Conservation (phyloP, 2,888 invertebrate genomes). For the Oscheius sp. region DNA sequence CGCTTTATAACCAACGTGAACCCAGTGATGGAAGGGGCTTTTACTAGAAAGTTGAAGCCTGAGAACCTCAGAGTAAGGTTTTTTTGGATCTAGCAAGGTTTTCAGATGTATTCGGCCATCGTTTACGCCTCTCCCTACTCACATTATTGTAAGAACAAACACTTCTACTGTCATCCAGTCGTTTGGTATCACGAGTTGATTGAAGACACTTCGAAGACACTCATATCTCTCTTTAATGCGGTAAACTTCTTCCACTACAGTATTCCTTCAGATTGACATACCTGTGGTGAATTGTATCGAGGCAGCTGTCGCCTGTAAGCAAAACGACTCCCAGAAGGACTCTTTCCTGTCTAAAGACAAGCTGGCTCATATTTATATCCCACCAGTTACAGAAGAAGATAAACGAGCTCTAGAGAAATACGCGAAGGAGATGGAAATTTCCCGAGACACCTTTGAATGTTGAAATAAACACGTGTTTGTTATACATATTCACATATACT, state of each 20-base stretch:
- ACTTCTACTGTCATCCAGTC: constrained; percentile 20
- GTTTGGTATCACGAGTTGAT: constrained; percentile 23
- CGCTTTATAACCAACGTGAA: background rate
- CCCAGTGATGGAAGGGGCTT: background rate
- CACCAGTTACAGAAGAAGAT: background rate
- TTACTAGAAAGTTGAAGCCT: constrained; percentile 3
- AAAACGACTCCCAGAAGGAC: constrained; percentile 22
- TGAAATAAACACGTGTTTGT: no score
- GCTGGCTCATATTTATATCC: background rate
- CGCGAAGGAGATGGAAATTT: constrained; percentile 4
- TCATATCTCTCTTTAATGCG: constrained; percentile 4
- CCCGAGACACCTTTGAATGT: background rate
- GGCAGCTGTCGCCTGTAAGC: constrained; percentile 9
- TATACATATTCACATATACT: no score
- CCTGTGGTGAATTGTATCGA: constrained; percentile 6
- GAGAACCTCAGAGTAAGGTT: background rate
- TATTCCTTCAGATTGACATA: background rate
- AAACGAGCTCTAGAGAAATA: background rate
- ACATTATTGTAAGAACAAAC: constrained; percentile 28
- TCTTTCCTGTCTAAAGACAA: background rate
- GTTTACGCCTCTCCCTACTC: constrained; percentile 31
- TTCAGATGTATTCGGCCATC: constrained; percentile 25
- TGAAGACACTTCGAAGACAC: background rate
- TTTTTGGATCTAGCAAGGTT: background rate
- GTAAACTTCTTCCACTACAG: background rate